Percentiles rank a stretch among this genome's conserved stretches.
Evolutionary conservation across 1,140 invertebrate genomes (phyloP).

Genomic region (Drosophila parabipectinata): DNA sequence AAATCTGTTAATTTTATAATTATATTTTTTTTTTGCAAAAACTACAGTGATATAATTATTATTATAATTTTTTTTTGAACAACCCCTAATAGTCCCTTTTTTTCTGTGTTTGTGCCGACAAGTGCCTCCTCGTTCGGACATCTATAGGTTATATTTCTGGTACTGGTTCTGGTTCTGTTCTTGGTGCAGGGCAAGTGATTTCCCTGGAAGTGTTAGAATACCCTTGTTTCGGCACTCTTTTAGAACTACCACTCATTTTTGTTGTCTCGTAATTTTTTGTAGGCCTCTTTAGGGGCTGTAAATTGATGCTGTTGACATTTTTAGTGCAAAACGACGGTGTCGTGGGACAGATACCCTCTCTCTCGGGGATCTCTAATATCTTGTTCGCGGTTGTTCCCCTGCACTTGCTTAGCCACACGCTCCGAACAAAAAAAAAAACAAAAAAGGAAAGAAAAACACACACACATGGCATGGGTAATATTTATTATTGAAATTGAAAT

Average conservation of each 20-base stretch:
- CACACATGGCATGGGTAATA: constrained; percentile 11
- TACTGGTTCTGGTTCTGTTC: constrained; percentile 39
- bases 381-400: constrained; percentile 43
- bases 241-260: background rate
- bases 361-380: constrained; percentile 48
- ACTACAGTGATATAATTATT: background rate
- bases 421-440: background rate
- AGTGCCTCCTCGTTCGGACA: constrained; percentile 24
- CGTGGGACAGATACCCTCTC: constrained; percentile 1
- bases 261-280: constrained; percentile 4
- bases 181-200: constrained; percentile 52
- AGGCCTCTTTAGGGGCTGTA: constrained; percentile 44
- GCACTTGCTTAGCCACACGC: constrained; percentile 22
- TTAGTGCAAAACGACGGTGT: constrained; percentile 59
- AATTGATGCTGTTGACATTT: constrained; percentile 73
- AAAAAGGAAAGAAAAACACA: background rate
- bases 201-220: constrained; percentile 67
- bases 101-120: constrained; percentile 32
- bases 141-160: constrained; percentile 18
- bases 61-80: background rate
- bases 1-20: too few species aligned
- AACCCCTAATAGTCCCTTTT: constrained; percentile 1
- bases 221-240: constrained; percentile 59
- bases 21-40: background rate
- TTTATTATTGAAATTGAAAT: constrained; percentile 57